A percentile compares a stretch with the other conserved stretches of the same genome.
phyloP scores from a whole-genome alignment of 2,113 vertebrate genomes.

The Hydrochoerus hydrochaeris region DNA sequence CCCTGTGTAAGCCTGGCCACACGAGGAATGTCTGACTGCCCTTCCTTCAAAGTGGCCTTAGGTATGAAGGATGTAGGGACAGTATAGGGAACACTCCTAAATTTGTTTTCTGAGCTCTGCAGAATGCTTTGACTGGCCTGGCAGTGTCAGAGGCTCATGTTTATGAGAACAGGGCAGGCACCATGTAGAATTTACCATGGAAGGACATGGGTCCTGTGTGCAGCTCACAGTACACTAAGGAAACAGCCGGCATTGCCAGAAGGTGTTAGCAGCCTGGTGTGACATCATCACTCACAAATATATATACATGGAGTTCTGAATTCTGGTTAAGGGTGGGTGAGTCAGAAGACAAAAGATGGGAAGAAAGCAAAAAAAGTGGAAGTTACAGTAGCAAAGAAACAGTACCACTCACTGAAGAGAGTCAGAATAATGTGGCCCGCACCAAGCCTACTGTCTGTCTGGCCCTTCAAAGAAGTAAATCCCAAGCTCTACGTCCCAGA shows the following conservation, averaged over 20 bases:
- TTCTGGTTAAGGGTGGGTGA: neutral
- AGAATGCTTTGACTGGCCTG: neutral
- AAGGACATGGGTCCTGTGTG: neutral
- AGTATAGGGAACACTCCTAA: neutral
- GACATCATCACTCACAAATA: neutral
- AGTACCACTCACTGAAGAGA: neutral
- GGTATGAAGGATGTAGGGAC: neutral
- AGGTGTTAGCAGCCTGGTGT: neutral
- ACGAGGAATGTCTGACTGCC: neutral
- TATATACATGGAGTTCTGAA: neutral
- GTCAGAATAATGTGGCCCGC: neutral
- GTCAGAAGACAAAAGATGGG: neutral
- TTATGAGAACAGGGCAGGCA: neutral
- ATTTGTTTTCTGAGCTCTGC: slow-evolving; percentile 11
- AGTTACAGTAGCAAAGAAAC: neutral
- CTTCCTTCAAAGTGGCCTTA: neutral
- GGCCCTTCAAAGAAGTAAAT: neutral
- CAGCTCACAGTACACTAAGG: neutral
- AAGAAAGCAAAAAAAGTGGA: neutral
- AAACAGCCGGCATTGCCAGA: neutral
- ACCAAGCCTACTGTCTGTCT: neutral
- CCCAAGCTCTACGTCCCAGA: neutral
- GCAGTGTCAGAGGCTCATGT: neutral
- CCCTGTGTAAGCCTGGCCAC: neutral
- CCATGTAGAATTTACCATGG: neutral